phyloP scores from a whole-genome alignment of 2,797 vertebrate genomes.

The Champsocephalus gunnari region DNA sequence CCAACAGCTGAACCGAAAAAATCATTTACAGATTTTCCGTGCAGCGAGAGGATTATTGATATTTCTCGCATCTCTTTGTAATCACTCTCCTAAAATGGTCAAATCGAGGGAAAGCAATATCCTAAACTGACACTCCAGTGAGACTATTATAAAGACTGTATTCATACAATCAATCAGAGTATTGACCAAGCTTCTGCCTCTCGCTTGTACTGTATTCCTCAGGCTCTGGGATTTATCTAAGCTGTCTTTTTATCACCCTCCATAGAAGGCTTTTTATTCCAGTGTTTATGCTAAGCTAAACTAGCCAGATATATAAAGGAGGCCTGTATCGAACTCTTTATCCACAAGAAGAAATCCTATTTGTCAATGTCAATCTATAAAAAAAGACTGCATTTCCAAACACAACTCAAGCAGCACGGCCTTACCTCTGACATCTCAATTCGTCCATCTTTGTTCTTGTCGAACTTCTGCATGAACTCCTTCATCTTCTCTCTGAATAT shows the following conservation, averaged over 20 bases:
- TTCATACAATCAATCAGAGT: slow-evolving; percentile 44
- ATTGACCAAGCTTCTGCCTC: slow-evolving; percentile 39
- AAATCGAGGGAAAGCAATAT: slow-evolving; percentile 39
- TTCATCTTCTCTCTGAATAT: slow-evolving; percentile 94
- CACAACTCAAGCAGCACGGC: not conserved
- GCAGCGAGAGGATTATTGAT: slow-evolving; percentile 37
- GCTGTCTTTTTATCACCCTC: slow-evolving; percentile 25
- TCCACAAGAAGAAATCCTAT: not conserved
- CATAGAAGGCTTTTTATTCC: not conserved
- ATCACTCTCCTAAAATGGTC: slow-evolving; percentile 15
- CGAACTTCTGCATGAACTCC: slow-evolving; percentile 98
- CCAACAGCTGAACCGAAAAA: slow-evolving; percentile 2
- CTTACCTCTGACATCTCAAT: slow-evolving; percentile 98
- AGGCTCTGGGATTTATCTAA: slow-evolving; percentile 17
- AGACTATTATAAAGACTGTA: slow-evolving; percentile 39
- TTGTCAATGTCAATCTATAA: not conserved
- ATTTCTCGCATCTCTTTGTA: slow-evolving; percentile 31
- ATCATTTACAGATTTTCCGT: slow-evolving; percentile 25
- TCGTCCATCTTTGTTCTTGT: slow-evolving; percentile 95
- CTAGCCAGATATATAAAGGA: rapidly evolving
- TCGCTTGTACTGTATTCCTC: slow-evolving; percentile 12
- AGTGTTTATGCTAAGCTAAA: slow-evolving; percentile 11
- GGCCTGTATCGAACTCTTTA: not conserved
- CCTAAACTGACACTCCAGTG: slow-evolving; percentile 20
- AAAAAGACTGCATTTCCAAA: not conserved